Base-by-base conservation (phyloP, 2,888 invertebrate species). In the Caenorhabditis macrosperma region DNA sequence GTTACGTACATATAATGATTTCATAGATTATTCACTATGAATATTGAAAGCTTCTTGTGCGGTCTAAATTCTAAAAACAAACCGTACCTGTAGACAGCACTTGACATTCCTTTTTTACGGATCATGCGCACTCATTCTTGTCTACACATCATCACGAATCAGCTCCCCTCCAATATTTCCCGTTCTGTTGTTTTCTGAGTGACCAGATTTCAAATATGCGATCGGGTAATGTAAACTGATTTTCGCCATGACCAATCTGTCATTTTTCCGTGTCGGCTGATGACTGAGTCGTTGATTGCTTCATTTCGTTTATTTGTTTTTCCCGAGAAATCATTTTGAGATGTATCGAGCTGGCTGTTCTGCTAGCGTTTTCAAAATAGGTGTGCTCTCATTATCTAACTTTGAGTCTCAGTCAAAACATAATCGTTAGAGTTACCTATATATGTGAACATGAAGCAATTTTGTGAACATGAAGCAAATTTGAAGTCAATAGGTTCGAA, bases 221-320 rank as follows among this genome's bases (percentile, higher is more conserved):
- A 67, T 55, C 38, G 33, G 38, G 33, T 55, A 46, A 33, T 30
- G 48, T 20, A 24, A 66, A 54, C 55, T 24, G n/a, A n/a, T n/a
- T 35, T 20, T 22, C 55, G 55, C 48, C 74, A 74, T 74, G 74
- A 74, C 74, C 28, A n/a, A 66, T 22, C 74, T 74, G 74, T 74
- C 74, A 74, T 28, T 57, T 66, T 57, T 66, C n/a, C 59, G 48
- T 38, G 38, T 74, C 57, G 50, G 59, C 57, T 74, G 50, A 74
- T 74, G 64, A 64, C 64, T 41, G 15, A 38, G 24, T 28, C 44
- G 41, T n/a, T 57, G n/a, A 50, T 74, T 52, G 59, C 64, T 64
- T 41, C 64, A 41, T 46, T 63, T 46, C 12, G 12, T 24, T 30
- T 15, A 64, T 50, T 74, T 74, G 64, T 57, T 59, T 59, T 66